phyloP scores from a whole-genome alignment of 2,797 vertebrate genomes.

The Australoheros facetus region DNA sequence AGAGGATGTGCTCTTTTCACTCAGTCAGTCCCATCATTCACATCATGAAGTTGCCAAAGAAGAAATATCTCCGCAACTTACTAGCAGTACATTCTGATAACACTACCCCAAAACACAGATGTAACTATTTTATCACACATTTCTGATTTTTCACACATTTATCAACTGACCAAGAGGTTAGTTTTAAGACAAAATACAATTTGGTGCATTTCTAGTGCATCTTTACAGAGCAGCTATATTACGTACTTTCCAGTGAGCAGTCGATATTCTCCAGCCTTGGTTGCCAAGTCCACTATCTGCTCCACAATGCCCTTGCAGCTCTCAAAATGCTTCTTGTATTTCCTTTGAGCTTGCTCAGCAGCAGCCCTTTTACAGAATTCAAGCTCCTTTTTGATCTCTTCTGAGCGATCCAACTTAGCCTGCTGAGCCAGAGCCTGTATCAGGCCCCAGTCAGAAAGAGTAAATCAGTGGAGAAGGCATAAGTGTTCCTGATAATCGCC shows the following conservation, averaged over 20 bases:
- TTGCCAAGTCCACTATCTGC: slow-evolving; percentile 89
- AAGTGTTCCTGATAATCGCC: slow-evolving; percentile 8
- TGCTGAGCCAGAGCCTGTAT: slow-evolving; percentile 85
- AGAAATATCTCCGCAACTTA: neutral
- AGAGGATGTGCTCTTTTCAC: neutral
- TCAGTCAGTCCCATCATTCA: neutral
- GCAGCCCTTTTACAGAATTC: slow-evolving; percentile 80
- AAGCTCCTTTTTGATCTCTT: slow-evolving; percentile 82
- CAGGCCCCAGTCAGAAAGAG: slow-evolving; percentile 43
- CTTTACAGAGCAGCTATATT: slow-evolving; percentile 24
- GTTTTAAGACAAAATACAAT: neutral
- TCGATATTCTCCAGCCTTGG: slow-evolving; percentile 88
- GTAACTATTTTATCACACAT: slow-evolving; percentile 1
- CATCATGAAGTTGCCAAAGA: neutral
- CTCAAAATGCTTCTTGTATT: slow-evolving; percentile 84
- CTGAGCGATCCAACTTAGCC: slow-evolving; percentile 81
- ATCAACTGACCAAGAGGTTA: neutral
- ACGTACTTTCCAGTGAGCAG: slow-evolving; percentile 88
- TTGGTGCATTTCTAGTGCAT: neutral
- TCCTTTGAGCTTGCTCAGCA: slow-evolving; percentile 80
- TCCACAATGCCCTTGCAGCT: slow-evolving; percentile 83
- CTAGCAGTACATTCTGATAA: neutral
- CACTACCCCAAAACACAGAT: neutral
- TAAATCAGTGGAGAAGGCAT: slow-evolving; percentile 25
- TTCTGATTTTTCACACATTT: neutral